phyloP scores from a whole-genome alignment of 2,888 invertebrate genomes.

The Patella caerulea region DNA sequence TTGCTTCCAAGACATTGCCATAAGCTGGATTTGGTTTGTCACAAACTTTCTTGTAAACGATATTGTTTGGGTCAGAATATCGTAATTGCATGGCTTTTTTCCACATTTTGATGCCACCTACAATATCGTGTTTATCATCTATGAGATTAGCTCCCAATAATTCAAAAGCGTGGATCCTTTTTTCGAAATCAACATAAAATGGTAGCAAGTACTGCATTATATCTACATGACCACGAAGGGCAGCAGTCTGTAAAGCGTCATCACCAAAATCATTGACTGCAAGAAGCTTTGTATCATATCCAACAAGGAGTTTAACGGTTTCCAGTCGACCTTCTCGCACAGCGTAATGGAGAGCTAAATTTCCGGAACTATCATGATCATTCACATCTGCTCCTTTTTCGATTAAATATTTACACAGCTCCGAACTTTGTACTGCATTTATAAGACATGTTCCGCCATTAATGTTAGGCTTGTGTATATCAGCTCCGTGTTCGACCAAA shows the following conservation, averaged over 20 bases:
- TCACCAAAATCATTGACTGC: slow-evolving; percentile 86
- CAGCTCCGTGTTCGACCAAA: slow-evolving; percentile 67
- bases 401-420: slow-evolving; percentile 85
- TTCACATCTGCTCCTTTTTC: slow-evolving; percentile 86
- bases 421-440: slow-evolving; percentile 90
- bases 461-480: slow-evolving; percentile 85
- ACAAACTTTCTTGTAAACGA: slow-evolving; percentile 37
- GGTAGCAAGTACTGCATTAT: slow-evolving; percentile 77
- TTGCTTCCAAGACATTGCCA: slow-evolving; percentile 50
- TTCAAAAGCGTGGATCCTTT: slow-evolving; percentile 88
- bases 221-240: slow-evolving; percentile 78
- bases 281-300: slow-evolving; percentile 82
- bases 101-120: slow-evolving; percentile 75
- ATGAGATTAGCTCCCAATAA: slow-evolving; percentile 89
- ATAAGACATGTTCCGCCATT: slow-evolving; percentile 95
- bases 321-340: slow-evolving; percentile 81
- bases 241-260: slow-evolving; percentile 90
- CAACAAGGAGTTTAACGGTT: slow-evolving; percentile 85
- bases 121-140: slow-evolving; percentile 86
- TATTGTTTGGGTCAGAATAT: slow-evolving; percentile 51
- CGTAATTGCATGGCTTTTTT: slow-evolving; percentile 82
- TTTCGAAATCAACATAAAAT: slow-evolving; percentile 73
- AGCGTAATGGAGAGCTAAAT: slow-evolving; percentile 94
- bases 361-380: slow-evolving; percentile 89
- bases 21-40: slow-evolving; percentile 38